Conservation (phyloP, 2,797 vertebrate genomes). For the Harpagifer antarcticus region DNA sequence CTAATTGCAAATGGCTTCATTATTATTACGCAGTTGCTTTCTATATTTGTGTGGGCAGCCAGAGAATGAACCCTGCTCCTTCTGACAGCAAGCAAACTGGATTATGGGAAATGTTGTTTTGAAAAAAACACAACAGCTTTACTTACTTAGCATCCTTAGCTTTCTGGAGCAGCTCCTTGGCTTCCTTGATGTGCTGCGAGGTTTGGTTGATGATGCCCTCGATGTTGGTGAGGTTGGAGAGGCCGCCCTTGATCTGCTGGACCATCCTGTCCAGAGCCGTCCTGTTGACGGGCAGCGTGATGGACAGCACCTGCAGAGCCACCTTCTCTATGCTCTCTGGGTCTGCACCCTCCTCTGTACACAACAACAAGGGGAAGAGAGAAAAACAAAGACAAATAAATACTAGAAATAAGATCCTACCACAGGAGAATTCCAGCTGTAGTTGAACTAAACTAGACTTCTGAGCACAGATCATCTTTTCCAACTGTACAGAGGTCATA, state of each 20-base stretch:
- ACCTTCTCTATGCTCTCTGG: constrained; percentile 90
- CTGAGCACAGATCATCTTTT: not conserved
- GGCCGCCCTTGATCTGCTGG: constrained; percentile 83
- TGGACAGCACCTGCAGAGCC: constrained; percentile 86
- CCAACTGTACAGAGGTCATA: too few relatives aligned
- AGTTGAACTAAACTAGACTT: too few relatives aligned
- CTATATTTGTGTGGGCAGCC: not conserved
- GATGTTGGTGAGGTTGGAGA: constrained; percentile 83
- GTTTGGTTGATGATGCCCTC: constrained; percentile 85
- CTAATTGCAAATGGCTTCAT: too few relatives aligned
- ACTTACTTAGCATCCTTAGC: constrained; percentile 86
- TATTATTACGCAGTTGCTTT: too few relatives aligned
- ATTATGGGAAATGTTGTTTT: not conserved
- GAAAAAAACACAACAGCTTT: not conserved
- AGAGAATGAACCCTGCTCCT: not conserved
- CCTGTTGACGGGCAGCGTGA: constrained; percentile 85
- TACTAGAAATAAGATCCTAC: not conserved
- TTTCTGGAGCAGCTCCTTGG: constrained; percentile 79
- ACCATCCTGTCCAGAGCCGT: constrained; percentile 76
- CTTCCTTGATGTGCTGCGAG: constrained; percentile 73
- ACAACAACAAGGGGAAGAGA: not conserved
- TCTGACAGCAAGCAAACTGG: not conserved
- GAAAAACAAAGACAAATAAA: not conserved
- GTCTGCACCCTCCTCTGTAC: constrained; percentile 91
- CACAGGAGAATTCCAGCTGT: not conserved